Evolutionary conservation across 2,888 invertebrate species (phyloP).

Genomic region (Chaetogeoica ovagalla): DNA sequence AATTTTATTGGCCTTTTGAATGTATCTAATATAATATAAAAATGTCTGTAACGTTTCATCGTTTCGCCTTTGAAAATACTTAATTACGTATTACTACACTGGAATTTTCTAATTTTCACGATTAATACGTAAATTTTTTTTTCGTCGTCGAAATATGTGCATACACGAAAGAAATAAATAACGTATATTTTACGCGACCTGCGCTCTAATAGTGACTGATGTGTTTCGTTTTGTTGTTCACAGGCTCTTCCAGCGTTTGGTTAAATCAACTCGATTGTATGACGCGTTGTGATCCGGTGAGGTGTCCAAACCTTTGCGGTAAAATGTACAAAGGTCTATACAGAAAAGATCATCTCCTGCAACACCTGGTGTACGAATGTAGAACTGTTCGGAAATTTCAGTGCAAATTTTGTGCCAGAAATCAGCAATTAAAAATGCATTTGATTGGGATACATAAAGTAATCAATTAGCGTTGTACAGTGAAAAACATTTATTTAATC

Average conservation of each 20-base stretch:
- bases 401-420: constrained; percentile 60
- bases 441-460: constrained; percentile 39
- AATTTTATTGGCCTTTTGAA: too few relatives aligned
- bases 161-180: too few relatives aligned
- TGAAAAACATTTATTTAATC: background rate
- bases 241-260: background rate
- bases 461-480: background rate
- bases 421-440: constrained; percentile 41
- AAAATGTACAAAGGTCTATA: constrained; percentile 51
- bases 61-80: too few relatives aligned
- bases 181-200: too few relatives aligned
- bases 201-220: too few relatives aligned
- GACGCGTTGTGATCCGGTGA: background rate
- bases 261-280: background rate
- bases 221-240: background rate
- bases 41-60: too few relatives aligned
- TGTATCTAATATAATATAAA: too few relatives aligned
- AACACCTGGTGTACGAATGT: constrained; percentile 58
- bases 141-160: too few relatives aligned
- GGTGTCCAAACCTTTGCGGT: constrained; percentile 53
- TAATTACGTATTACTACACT: too few relatives aligned
- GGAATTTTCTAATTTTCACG: too few relatives aligned
- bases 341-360: constrained; percentile 55
- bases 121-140: too few relatives aligned
- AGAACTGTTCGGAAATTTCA: constrained; percentile 56